Base-by-base conservation (phyloP, 2,113 vertebrate species). In the Gorsachius goisagi region DNA sequence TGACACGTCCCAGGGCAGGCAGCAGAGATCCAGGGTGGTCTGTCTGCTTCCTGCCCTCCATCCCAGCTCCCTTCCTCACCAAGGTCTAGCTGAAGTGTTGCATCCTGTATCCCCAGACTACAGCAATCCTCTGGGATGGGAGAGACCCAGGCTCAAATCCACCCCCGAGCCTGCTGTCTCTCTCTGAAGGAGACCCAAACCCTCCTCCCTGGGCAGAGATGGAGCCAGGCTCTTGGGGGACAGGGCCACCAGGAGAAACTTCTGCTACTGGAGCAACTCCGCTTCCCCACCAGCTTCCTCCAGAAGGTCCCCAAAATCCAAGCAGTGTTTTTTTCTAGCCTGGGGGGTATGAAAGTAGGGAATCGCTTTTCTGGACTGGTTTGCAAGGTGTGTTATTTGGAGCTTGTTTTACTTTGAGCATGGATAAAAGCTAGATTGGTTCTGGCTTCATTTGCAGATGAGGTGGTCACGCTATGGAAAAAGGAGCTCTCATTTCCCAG, bases 341-440 rank as follows among this genome's bases (percentile, higher is more conserved):
- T 37, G 15, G 28, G 4, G n/a, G 16, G 0, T 17, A 15, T 16
- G 4, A 26, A n/a, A 12, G 5, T 0, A 6, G 28, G 59, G 55
- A 63, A 62, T 35, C 5, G 28, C 44, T 50, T 21, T 41, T 53
- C 15, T 10, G 20, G 53, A 22, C 7, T 23, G 11, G 5, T 56
- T 67, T 35, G 11, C 17, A 30, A 37, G 23, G 17, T 10, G 3
- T 17, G n/a, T 19, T 74, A 49, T 19, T 50, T 17, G 18, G 3
- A 81, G 9, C 3, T 68, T 16, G 23, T 3, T 81, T 75, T n/a
- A 12, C 72, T 72, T 59, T 9, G 17, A n/a, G 19, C 10, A 32
- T 4, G 12, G 56, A 39, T 44, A 19, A 44, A 41, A 84, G 53
- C 23, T 4, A 30, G 15, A 1, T 7, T 30, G 39, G 22, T 56